Conservation (phyloP, 2,888 invertebrate species). For the Tyria jacobaeae region DNA sequence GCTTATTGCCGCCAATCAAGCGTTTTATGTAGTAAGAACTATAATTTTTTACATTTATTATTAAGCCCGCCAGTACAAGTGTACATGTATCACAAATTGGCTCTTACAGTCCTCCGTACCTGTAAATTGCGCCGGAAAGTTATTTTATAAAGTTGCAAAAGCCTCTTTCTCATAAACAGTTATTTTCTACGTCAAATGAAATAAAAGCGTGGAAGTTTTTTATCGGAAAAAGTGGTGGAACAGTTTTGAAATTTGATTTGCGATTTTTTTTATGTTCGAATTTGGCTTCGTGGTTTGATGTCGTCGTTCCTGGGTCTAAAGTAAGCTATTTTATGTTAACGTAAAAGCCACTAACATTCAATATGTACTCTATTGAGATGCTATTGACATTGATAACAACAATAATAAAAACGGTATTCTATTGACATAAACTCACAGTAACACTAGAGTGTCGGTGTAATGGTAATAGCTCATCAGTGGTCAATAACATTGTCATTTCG, state of each 20-base stretch:
- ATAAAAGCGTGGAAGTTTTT: slow-evolving; percentile 31
- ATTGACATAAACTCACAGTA: too few species aligned
- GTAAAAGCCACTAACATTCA: too few species aligned
- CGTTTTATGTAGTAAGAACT: too few species aligned
- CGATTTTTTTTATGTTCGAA: slow-evolving; percentile 26
- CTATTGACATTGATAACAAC: too few species aligned
- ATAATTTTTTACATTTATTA: neutral
- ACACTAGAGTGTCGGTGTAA: too few species aligned
- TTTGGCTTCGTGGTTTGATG: slow-evolving; percentile 25
- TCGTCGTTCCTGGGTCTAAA: slow-evolving; percentile 22
- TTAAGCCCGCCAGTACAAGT: neutral
- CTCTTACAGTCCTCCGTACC: slow-evolving; percentile 42
- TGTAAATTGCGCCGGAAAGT: slow-evolving; percentile 46
- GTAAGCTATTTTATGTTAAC: too few species aligned
- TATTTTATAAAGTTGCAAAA: slow-evolving; percentile 49
- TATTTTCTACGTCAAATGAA: slow-evolving; percentile 40
- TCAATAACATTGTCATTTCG: too few species aligned
- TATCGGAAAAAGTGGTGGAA: slow-evolving; percentile 31
- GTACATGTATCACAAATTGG: slow-evolving; percentile 44
- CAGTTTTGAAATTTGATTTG: slow-evolving; percentile 22
- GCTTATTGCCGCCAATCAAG: too few species aligned
- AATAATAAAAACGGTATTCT: too few species aligned
- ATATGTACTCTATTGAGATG: too few species aligned
- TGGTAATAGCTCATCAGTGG: too few species aligned
- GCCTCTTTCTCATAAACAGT: slow-evolving; percentile 42